Evolutionary conservation across 2,797 vertebrate genomes (phyloP), one percentile per base, ranked within the genome.

Genomic region (Bradypodion pumilum): DNA sequence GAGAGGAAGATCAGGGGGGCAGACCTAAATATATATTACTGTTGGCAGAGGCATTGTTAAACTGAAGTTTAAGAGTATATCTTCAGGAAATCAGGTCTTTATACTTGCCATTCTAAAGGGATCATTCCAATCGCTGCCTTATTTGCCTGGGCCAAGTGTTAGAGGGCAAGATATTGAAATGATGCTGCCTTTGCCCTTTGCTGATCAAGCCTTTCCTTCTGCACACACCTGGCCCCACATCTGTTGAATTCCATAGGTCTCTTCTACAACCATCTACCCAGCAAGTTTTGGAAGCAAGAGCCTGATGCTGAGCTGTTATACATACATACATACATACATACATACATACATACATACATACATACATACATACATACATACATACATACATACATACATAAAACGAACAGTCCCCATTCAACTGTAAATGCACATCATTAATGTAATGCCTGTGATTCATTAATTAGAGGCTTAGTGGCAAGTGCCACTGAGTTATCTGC

Each of bases 401-500:
- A n/a, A n/a, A n/a, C n/a, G 96, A 98, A 96, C 93, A 95, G 95
- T 96, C 95, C 94, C 95, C 96, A 97, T 97, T 97, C 96, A 97
- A 98, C 96, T 97, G 95, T 97, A 98, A 97, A 97, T 97, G 97
- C 95, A 97, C 96, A 95, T 95, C 95, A 95, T 96, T 97, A 96
- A 96, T 97, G 97, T 97, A 96, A 95, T 95, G 96, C 95, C 96
- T 94, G 96, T 96, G 96, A 96, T 97, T 97, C 97, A 98, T 99
- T 99, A 99, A 98, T 99, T 98, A 98, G 97, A 96, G 95, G 96
- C 96, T 97, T 97, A 98, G 97, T 97, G 97, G 96, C 96, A 97
- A 97, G 96, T 95, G 97, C 96, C 96, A 97, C 95, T 94, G 97
- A 98, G 97, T 97, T 97, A 97, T 98, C 97, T 96, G 96, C 96